Evolutionary conservation across 1,140 invertebrate species (phyloP), one percentile per base, ranked within the genome.

Genomic region (Limonius californicus): DNA sequence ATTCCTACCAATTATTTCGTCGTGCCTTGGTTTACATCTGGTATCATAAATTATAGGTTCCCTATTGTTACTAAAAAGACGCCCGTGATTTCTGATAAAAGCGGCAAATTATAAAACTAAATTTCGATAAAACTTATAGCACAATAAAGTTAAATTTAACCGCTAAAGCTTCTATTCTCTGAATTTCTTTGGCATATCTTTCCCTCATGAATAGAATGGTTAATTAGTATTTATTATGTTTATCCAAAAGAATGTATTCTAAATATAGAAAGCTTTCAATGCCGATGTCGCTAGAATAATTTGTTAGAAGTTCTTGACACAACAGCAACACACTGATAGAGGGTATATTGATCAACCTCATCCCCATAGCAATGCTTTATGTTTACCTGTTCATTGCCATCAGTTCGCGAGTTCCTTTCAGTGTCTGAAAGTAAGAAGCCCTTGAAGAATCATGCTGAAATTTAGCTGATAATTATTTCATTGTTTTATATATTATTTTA

Each of bases 291-390:
- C 35, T 39, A 12, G 2, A 39, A 39, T 39, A 39, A 39, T 39
- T 39, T 39, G 35, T 39, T 12, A 39, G 8, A 14, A 12, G 35
- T 27, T 27, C 23, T 27, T 27, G 23, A 27, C 23, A 27, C 35
- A 39, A 9, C 3, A 50, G 45, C 9, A 18, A 19, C 18, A 50
- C n/a, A 50, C 9, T 50, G 45, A 50, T 50, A 50, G 45, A 50
- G 16, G 16, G 16, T 50, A 50, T 18, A 50, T 50, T 19, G 45
- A 50, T 50, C 16, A 19, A 3, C 45, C 45, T 2, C 9, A 50
- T 50, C 45, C n/a, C 45, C 45, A 50, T 50, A 50, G 45, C 45
- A 19, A 50, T 50, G 45, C 45, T 45, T 50, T 21, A 19, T 16
- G 45, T 50, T 50, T 50, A 50, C 45, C 45, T 50, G 16, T 39